Evolutionary conservation across 2,888 invertebrate species (phyloP), one percentile per base, ranked within the genome.

Genomic region (Dynastes tityus): DNA sequence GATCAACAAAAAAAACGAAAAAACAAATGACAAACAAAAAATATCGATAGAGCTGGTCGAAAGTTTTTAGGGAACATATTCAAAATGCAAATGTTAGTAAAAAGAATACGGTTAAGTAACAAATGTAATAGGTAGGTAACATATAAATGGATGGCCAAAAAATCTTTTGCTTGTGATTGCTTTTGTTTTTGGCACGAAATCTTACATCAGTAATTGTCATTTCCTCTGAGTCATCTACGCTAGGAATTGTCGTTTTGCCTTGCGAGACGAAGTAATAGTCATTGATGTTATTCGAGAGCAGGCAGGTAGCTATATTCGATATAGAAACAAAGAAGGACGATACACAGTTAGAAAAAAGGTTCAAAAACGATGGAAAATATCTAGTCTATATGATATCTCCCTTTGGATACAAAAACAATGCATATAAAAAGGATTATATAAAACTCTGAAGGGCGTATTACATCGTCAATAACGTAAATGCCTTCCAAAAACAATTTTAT

Each of bases 161-260:
- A 37, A 37, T 37, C 32, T 2, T 37, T 32, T 32, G 32, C 3
- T 32, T 5, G 32, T 45, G 0, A 11, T 45, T 45, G 45, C 45
- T 45, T 45, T 45, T 37, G 2, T 32, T 32, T 29, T 63, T 32
- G 22, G 63, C 63, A 29, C 29, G 29, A 65, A 77, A 80, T 95
- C 96, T 97, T 96, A 97, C 97, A 91, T 97, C 96, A 86, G 97
- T 96, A 86, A 96, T 91, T 82, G 82, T 67, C 92, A 94, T 95
- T 94, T 99, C 98, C 91, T 98, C 98, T 87, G 93, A 94, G 90
- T 99, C 99, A 91, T 99, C 98, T 86, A 99, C 95, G 90, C 93
- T 94, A 88, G 98, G 97, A 89, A 99, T 98, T 87, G 95, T 95
- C 89, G 94, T 94, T 93, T 98, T 98, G 92, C 99, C 99, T 94